Conservation (phyloP, 2,113 vertebrate species). For the Electrona antarctica region DNA sequence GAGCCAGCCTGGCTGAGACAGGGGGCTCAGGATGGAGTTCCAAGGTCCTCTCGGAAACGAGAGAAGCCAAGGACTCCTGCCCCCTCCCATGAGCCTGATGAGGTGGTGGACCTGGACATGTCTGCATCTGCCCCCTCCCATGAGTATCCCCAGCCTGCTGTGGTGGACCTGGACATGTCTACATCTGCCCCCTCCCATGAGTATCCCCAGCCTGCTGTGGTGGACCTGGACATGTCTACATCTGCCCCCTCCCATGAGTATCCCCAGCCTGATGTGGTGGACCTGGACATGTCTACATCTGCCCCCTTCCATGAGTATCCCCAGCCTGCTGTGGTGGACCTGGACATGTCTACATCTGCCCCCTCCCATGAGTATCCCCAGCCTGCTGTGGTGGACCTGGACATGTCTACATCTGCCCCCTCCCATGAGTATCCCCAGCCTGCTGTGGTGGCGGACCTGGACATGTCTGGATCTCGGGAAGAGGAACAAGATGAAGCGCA, state of each 20-base stretch:
- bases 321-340: conserved; percentile 45
- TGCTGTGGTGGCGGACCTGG: too few species aligned
- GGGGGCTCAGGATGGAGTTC: not conserved
- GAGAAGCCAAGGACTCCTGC: conserved; percentile 11
- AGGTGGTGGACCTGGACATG: conserved; percentile 34
- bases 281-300: conserved; percentile 3
- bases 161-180: conserved; percentile 31
- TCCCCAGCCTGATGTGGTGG: conserved; percentile 32
- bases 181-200: not conserved
- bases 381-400: too few species aligned
- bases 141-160: conserved; percentile 7
- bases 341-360: too few species aligned
- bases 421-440: too few species aligned
- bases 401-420: too few species aligned
- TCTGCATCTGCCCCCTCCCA: not conserved
- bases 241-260: not conserved
- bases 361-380: too few species aligned
- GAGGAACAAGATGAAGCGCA: too few species aligned
- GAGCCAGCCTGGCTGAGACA: conserved; percentile 77
- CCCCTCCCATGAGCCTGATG: conserved; percentile 12
- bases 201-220: conserved; percentile 16
- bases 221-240: conserved; percentile 23
- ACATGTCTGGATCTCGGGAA: too few species aligned
- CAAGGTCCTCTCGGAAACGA: conserved; percentile 14
- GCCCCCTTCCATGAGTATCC: not conserved